A percentile compares a stretch with the other conserved stretches of the same genome.
Evolutionary conservation across 1,140 invertebrate genomes (phyloP).

Genomic region (Asobara japonica): DNA sequence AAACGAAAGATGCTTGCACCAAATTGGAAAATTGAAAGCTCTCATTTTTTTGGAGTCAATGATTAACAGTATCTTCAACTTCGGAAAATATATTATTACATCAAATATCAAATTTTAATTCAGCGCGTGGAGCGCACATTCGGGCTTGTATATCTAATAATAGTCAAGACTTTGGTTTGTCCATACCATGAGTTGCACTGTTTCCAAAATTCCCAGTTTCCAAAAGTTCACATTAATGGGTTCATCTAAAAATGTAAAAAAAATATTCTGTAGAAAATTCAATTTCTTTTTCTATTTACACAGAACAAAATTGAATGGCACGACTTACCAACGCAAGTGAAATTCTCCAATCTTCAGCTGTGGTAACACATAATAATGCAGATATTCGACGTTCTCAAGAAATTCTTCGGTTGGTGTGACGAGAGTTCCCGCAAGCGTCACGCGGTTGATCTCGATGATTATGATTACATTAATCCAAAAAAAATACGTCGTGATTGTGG

Average conservation of each 20-base stretch:
- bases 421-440: constrained; percentile 48
- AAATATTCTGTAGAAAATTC: not conserved
- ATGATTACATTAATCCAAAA: constrained; percentile 39
- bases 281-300: not conserved
- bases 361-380: constrained; percentile 37
- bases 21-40: no score
- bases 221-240: no score
- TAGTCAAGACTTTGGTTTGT: no score
- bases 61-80: no score
- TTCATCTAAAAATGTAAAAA: not conserved
- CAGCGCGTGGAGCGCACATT: no score
- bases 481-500: constrained; percentile 37
- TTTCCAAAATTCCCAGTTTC: no score
- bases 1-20: no score
- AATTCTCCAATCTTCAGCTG: constrained; percentile 21
- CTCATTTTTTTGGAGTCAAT: no score
- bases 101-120: no score
- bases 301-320: not conserved
- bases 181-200: no score
- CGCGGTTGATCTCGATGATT: constrained; percentile 18
- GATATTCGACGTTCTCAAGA: constrained; percentile 53
- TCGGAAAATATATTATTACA: no score
- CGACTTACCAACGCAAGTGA: not conserved
- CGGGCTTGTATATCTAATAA: no score
- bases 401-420: constrained; percentile 51